phyloP scores from a whole-genome alignment of 1,140 invertebrate genomes.

The Polypedilum pembai region DNA sequence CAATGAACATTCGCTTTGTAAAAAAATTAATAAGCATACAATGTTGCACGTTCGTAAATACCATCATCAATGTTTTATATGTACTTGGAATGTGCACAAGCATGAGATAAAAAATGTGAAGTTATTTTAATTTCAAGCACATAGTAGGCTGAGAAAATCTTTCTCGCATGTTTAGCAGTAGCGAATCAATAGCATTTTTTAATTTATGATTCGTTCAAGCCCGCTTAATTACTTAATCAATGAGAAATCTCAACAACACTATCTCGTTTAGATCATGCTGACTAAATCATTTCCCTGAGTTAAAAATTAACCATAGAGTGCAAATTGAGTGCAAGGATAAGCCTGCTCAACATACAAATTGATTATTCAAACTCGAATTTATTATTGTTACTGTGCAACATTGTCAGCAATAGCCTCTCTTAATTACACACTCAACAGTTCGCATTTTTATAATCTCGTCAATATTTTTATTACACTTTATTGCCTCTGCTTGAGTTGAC shows the following conservation, averaged over 20 bases:
- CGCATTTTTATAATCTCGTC: neutral
- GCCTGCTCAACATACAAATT: neutral
- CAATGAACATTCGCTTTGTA: neutral
- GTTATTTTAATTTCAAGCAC: neutral
- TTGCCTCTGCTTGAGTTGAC: too few relatives aligned
- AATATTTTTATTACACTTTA: slow-evolving; percentile 16
- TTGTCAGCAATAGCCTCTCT: neutral
- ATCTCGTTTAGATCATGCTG: neutral
- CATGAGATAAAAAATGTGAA: neutral
- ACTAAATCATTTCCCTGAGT: neutral
- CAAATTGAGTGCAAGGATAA: slow-evolving; percentile 9
- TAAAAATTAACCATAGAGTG: slow-evolving; percentile 4
- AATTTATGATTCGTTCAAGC: neutral
- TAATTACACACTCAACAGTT: neutral
- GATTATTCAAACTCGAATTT: neutral
- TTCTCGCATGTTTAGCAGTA: neutral
- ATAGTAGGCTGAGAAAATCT: neutral
- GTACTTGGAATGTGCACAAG: neutral
- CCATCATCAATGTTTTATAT: neutral
- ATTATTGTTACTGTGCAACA: slow-evolving; percentile 9
- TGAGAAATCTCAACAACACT: neutral
- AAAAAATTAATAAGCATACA: neutral
- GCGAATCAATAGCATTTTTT: neutral
- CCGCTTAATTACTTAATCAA: neutral
- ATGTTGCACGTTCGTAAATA: neutral